Percentiles rank a stretch among this genome's conserved stretches.
phyloP scores from a whole-genome alignment of 2,888 invertebrate species.

The Alcis repandata region DNA sequence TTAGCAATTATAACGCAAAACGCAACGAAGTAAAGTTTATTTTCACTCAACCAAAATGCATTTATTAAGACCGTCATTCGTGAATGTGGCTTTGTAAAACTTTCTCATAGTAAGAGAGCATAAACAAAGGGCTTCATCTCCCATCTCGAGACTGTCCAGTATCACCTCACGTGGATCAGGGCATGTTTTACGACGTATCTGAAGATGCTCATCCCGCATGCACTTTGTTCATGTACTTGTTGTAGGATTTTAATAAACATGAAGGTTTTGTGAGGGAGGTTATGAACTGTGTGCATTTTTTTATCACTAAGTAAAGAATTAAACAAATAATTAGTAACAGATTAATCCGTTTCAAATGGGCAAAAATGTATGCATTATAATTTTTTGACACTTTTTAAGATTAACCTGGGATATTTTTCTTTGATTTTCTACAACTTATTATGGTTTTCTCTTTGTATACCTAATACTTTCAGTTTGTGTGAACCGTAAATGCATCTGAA shows the following conservation, averaged over 20 bases:
- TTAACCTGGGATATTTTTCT: too few species aligned
- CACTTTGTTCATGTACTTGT: conserved; percentile 45
- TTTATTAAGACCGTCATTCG: conserved; percentile 3
- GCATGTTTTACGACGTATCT: conserved; percentile 62
- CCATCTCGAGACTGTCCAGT: conserved; percentile 63
- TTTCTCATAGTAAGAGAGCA: conserved; percentile 58
- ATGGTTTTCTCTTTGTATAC: too few species aligned
- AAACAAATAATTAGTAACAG: too few species aligned
- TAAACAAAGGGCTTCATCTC: conserved; percentile 71
- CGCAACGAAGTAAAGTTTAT: too few species aligned
- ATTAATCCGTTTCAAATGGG: too few species aligned
- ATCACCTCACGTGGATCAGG: conserved; percentile 79
- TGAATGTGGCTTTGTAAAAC: conserved; percentile 27
- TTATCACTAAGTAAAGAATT: too few species aligned
- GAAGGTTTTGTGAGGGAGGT: neutral
- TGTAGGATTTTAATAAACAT: conserved; percentile 17
- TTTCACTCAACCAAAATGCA: neutral
- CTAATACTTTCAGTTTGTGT: too few species aligned
- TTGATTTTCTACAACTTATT: too few species aligned
- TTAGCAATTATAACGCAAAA: too few species aligned
- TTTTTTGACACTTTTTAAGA: too few species aligned
- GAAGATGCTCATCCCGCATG: conserved; percentile 51
- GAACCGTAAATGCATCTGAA: too few species aligned
- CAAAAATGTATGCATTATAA: too few species aligned
- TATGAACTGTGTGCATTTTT: neutral